Percentiles rank a stretch among this genome's conserved stretches.
These are phyloP conservation scores for Chesias legatella DNA, from an alignment of 2,888 invertebrate species.

Conservation along the genomic window DNA sequence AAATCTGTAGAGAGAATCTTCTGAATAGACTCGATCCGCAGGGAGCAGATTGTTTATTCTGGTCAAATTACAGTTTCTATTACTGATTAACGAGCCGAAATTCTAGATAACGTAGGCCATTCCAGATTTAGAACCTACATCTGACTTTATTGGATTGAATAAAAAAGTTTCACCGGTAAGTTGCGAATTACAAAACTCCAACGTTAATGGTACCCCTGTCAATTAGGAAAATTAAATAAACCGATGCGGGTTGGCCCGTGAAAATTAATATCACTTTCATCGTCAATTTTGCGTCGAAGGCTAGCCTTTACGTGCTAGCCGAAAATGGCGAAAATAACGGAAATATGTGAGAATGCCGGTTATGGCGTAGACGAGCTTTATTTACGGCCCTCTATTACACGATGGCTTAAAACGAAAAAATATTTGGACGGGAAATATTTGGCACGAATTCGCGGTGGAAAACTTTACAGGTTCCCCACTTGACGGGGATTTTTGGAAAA, in stretches of 20 bases:
- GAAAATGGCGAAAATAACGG: constrained; percentile 36
- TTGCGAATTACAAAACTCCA: constrained; percentile 1
- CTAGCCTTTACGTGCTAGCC: constrained; percentile 28
- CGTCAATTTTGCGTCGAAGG: constrained; percentile 45
- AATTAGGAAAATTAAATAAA: constrained; percentile 73
- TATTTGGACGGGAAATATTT: constrained; percentile 21
- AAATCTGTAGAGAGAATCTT: too few relatives aligned
- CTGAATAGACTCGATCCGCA: too few relatives aligned
- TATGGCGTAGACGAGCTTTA: constrained; percentile 31
- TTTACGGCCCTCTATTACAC: constrained; percentile 33
- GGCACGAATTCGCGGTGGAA: constrained; percentile 21
- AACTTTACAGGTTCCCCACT: constrained; percentile 1
- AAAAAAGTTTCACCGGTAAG: too few relatives aligned
- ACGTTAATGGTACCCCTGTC: constrained; percentile 53
- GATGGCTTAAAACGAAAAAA: constrained; percentile 23
- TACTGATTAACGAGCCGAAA: too few relatives aligned
- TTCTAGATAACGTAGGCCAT: too few relatives aligned
- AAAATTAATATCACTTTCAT: constrained; percentile 65
- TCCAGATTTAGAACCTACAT: too few relatives aligned
- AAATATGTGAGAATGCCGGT: constrained; percentile 34
- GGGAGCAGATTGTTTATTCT: too few relatives aligned
- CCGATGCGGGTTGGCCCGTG: constrained; percentile 49
- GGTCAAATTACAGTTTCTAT: too few relatives aligned
- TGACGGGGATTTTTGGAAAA: constrained; percentile 6
- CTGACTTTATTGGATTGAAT: too few relatives aligned